Evolutionary conservation across 2,888 invertebrate species (phyloP), one percentile per base, ranked within the genome.

Genomic region (Eudemis profundana): DNA sequence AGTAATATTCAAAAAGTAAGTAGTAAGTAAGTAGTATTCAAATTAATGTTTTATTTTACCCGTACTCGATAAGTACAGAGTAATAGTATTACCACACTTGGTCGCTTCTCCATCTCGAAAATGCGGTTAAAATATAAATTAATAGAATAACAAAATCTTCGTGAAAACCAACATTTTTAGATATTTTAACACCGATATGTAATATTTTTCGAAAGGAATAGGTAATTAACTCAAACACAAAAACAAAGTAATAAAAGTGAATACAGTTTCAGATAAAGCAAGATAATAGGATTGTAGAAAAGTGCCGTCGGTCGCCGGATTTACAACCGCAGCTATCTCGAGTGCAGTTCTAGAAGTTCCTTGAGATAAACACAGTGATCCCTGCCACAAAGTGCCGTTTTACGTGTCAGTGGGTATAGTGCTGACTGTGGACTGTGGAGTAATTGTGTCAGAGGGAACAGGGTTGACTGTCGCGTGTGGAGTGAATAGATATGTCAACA

Each of bases 401-500:
- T 69, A 65, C 56, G 61, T 65, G 67, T 71, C 67, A 69, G 42
- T 50, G 33, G 61, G 59, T 68, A 64, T 64, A 65, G 73, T 72
- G 64, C 70, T 69, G 63, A 47, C 44, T 59, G 59, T 68, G 21
- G 23, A 15, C n/a, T n/a, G n/a, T n/a, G n/a, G n/a, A n/a, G n/a
- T n/a, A n/a, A n/a, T n/a, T n/a, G 61, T 65, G 67, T 71, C 67
- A 69, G 5, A 2, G 33, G 33, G 10, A 33, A 8, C 33, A 10
- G 33, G 7, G 33, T 33, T 33, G 8, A 33, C 33, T 33, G 33
- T 33, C 8, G 33, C 7, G 33, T 33, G 33, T 33, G 33, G 33
- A 33, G 33, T 33, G 33, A 33, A 8, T 8, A n/a, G n/a, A n/a
- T n/a, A n/a, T 33, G 33, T 33, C 33, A 12, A 8, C 8, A 33